Evolutionary conservation across 2,113 vertebrate genomes (phyloP), one percentile per base, ranked within the genome.

Genomic region (Cynopterus brachyotis): DNA sequence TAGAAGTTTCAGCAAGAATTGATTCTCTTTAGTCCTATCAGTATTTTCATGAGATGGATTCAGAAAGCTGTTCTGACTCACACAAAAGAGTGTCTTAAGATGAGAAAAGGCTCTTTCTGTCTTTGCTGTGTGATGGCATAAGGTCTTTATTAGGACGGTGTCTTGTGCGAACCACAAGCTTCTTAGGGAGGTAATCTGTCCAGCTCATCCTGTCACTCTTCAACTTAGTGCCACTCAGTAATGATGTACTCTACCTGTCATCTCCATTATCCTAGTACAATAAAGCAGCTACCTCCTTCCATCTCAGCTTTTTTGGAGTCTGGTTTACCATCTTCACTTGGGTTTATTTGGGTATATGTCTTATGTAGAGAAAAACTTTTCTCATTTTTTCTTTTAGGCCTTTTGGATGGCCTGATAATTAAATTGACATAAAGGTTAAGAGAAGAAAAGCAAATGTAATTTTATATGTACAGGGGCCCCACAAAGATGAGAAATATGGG

Each of bases 161-260:
- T 75, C 55, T 67, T 35, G 0, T 94, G 67, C 6, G 28, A 89
- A 70, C 57, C 45, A 26, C 66, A 59, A 81, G 96, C 97, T 91
- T 94, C 91, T 97, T 60, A 93, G 22, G 30, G 95, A 92, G 62
- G 89, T 97, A 98, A 98, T 91, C 86, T 66, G 78, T 60, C 67
- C 50, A 59, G 95, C 96, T 97, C 98, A 97, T 97, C 96, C 92
- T 88, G 96, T 97, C 96, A 97, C 83, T 96, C 78, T 97, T 96
- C 94, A 79, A 79, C 96, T 97, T 96, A 96, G 84, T 95, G 96
- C 78, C 94, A 91, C 72, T 94, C 78, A 70, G 85, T 26, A 89
- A 79, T 35, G 93, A 94, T 83, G 78, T 37, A 32, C 59, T 86
- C 66, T 53, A 22, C 28, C 67, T 96, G 94, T 91, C 88, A 89